Evolutionary conservation across 2,888 invertebrate species (phyloP).

Genomic region (Melinaea marsaeus): DNA sequence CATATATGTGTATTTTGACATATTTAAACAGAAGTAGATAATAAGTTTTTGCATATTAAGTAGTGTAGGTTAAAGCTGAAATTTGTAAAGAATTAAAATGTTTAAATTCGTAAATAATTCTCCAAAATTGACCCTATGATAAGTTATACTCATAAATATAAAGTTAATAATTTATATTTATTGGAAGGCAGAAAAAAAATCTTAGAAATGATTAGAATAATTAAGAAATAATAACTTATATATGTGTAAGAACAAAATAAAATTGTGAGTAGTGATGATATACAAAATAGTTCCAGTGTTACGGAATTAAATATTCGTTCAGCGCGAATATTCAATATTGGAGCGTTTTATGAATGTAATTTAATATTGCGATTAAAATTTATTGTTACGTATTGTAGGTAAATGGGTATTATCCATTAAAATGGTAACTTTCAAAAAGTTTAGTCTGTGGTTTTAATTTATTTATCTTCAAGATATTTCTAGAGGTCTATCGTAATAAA

Average conservation of each 20-base stretch:
- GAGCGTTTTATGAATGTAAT: conserved; percentile 40
- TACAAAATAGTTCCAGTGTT: background rate
- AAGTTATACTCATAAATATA: too few species aligned
- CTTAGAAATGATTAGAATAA: too few species aligned
- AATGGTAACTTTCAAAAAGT: conserved; percentile 63
- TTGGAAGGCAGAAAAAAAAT: too few species aligned
- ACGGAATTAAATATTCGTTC: background rate
- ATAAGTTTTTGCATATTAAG: background rate
- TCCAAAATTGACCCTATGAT: too few species aligned
- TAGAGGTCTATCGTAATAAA: conserved; percentile 1
- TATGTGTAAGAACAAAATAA: too few species aligned
- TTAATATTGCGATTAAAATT: conserved; percentile 39
- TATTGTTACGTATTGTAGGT: conserved; percentile 31
- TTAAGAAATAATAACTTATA: too few species aligned
- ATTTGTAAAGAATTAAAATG: background rate
- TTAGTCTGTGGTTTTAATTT: conserved; percentile 39
- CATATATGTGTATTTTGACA: conserved; percentile 7
- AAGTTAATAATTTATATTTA: too few species aligned
- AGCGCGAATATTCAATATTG: background rate
- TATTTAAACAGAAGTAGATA: background rate
- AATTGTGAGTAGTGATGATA: too few species aligned
- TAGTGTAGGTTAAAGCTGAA: background rate
- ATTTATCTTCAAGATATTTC: conserved; percentile 7
- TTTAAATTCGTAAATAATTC: too few species aligned
- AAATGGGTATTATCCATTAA: conserved; percentile 53